Base-by-base conservation (phyloP, 2,113 vertebrate species). In the Rana temporaria region DNA sequence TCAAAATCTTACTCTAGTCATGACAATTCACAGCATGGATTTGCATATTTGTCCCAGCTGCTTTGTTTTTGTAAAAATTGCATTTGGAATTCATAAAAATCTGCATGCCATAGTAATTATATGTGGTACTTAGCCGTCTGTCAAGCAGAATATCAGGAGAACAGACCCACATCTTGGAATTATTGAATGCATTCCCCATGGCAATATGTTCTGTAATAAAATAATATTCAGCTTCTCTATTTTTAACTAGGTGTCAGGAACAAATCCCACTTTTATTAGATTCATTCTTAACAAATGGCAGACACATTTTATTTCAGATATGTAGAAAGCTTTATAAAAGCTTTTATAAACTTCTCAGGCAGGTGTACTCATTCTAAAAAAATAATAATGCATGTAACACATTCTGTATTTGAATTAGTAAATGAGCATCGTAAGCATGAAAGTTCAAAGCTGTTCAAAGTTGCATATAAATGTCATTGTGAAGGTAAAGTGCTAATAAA, bases 241-340 rank as follows among this genome's bases (percentile, higher is more conserved):
- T 90, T 84, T 83, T 84, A 88, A 84, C 84, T 32, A 84, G 79
- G 15, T 67, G 4, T 87, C 81, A 80, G 76, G 73, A 52, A 18
- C 59, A 74, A 73, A 26, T 32, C 81, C 63, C 7, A 18, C 30
- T 53, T 57, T 64, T 81, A 63, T 64, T 55, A 72, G 17, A 52
- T 73, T 72, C 20, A 64, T 34, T 72, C 59, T 48, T 20, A 71
- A 17, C 4, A 1, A 81, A 53, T 48, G 38, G 34, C n/a, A 15
- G 42, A 64, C 57, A n/a, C 18, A 48, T 48, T 68, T 79, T 42
- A 59, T 30, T 34, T 53, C 14, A 32, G 67, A 68, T 38, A 59
- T 34, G 17, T 63, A 26, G 12, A 63, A 24, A 15, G 11, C 22
- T 14, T 63, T 32, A 73, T 7, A 19, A 70, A 34, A 73, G 70